Evolutionary conservation across 2,797 vertebrate genomes (phyloP), one percentile per base, ranked within the genome.

Genomic region (Gambelia wislizenii): DNA sequence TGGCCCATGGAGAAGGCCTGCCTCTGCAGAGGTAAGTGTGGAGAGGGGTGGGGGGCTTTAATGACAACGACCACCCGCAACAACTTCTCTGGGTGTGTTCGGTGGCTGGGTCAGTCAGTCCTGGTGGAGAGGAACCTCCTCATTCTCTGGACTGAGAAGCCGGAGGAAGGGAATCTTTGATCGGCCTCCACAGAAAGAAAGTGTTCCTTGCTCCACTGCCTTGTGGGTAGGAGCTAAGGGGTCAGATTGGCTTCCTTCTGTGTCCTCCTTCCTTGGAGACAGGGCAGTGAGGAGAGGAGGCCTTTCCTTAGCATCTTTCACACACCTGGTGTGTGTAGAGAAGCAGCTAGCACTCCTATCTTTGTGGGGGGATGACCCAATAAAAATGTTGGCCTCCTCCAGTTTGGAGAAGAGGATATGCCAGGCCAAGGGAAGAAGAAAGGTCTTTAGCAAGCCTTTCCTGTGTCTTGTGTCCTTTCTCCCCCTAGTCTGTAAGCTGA

Each of bases 1-100:
- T 99, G 99, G 99, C 98, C 98, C 83, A 99, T 99, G 99, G 99
- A 99, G 92, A 99, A 99, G 92, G 98, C 99, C 89, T 98, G 97
- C 95, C 98, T 99, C 95, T 99, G 99, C 96, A 98, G 97, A 42
- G 97, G 99, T 99, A 93, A 98, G 99, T 97, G 83, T 61, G 87
- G 69, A 39, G 13, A 8, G 36, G 27, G 27, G 9, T 2, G 42
- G 47, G 27, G 49, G 49, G 27, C 3, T 14, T 44, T 18, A 9
- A 12, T 47, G 6, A 44, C 4, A 30, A 59, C 56, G 64, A 67
- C 20, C 39, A 75, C 42, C 30, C 2, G 2, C 74, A 4, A 0
- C 44, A 14, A 1, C 75, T 30, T 27, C 42, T 76, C n/a, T 25
- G 36, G 64, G 27, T 0, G 25, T 13, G 18, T 5, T 36, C 69